A percentile compares a stretch with the other conserved stretches of the same genome.
Evolutionary conservation across 1,140 invertebrate genomes (phyloP).

Genomic region (Brachionus rotundiformis): DNA sequence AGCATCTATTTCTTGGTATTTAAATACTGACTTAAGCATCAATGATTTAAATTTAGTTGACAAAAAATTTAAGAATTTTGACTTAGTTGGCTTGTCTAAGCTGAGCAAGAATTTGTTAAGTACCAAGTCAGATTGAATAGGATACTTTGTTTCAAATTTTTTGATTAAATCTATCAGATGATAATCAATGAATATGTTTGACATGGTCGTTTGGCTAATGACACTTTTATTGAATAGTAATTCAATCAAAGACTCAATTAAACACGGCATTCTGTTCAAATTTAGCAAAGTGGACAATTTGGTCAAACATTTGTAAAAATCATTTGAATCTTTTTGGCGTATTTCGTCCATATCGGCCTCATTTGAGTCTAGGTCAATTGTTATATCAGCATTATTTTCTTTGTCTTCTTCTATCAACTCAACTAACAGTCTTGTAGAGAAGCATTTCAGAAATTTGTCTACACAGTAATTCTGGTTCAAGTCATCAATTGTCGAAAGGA

Average conservation of each 20-base stretch:
- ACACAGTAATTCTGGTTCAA: not conserved
- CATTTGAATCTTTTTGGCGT: not conserved
- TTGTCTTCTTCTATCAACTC: not conserved
- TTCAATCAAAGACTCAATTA: not conserved
- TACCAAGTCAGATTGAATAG: conserved; percentile 8
- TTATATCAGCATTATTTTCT: not conserved
- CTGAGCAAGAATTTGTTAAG: conserved; percentile 21
- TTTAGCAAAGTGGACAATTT: not conserved
- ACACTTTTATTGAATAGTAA: not conserved
- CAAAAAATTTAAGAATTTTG: conserved; percentile 37
- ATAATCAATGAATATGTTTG: conserved; percentile 18
- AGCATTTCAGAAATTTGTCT: conserved; percentile 34
- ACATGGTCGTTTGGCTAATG: not conserved
- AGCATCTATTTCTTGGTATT: conserved; percentile 32
- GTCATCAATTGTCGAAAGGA: not conserved
- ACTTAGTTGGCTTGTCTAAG: not conserved
- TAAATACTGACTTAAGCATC: conserved; percentile 18
- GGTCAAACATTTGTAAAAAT: not conserved
- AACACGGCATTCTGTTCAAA: conserved; percentile 20
- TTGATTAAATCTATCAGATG: conserved; percentile 23
- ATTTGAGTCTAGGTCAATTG: conserved; percentile 12
- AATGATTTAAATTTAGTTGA: conserved; percentile 13
- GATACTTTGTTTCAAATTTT: conserved; percentile 8
- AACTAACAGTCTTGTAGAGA: not conserved
- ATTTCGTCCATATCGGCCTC: conserved; percentile 21